phyloP scores from a whole-genome alignment of 2,113 vertebrate genomes.

The Nyctibius bracteatus region DNA sequence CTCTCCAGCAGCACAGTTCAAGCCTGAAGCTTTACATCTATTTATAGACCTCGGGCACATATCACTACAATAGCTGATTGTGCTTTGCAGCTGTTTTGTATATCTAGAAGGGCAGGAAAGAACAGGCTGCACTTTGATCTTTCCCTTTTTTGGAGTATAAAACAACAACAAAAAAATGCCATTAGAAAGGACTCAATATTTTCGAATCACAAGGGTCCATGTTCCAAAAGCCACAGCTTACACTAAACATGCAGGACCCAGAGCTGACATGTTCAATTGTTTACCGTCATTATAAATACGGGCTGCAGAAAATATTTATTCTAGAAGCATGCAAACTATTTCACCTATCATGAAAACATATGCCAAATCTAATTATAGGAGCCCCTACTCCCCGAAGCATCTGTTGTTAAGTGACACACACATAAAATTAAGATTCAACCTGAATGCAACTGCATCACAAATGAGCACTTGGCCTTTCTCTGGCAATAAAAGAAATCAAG shows the following conservation, averaged over 20 bases:
- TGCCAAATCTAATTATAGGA: constrained; percentile 19
- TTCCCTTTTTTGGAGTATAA: constrained; percentile 69
- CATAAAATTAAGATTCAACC: neutral
- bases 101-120: constrained; percentile 62
- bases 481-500: neutral
- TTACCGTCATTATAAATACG: constrained; percentile 24
- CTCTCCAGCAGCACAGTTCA: constrained; percentile 24
- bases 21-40: constrained; percentile 39
- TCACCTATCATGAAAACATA: constrained; percentile 44
- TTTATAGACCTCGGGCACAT: constrained; percentile 64
- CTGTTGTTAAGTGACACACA: neutral
- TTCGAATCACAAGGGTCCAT: constrained; percentile 23
- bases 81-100: constrained; percentile 66
- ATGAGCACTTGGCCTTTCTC: neutral
- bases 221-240: constrained; percentile 41
- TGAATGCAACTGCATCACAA: neutral
- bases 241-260: neutral
- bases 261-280: constrained; percentile 1
- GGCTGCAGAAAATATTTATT: constrained; percentile 57
- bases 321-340: constrained; percentile 32
- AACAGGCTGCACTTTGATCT: constrained; percentile 72
- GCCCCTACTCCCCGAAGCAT: neutral
- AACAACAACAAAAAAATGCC: constrained; percentile 71
- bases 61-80: constrained; percentile 70
- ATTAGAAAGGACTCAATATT: constrained; percentile 58